Conservation (phyloP, 1,140 invertebrate species). For the Plodia interpunctella region DNA sequence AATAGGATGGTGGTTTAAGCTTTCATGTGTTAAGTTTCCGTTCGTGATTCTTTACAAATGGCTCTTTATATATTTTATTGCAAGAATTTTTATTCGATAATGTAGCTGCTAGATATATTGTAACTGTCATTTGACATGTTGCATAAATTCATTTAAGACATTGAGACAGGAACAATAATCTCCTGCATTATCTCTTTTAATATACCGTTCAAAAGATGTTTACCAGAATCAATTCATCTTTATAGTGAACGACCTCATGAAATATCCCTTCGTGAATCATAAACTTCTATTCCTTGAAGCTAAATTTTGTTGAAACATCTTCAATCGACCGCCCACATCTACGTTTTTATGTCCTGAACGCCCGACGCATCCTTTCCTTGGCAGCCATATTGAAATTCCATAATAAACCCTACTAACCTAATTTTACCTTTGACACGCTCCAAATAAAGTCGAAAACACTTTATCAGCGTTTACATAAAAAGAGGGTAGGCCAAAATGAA, state of each 20-base stretch:
- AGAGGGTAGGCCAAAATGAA: constrained; percentile 8
- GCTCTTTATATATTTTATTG: no score
- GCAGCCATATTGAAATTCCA: constrained; percentile 12
- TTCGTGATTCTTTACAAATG: no score
- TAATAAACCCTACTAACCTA: not conserved
- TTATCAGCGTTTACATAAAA: constrained; percentile 5
- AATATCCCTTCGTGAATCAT: not conserved
- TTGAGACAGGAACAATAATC: no score
- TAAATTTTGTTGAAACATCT: constrained; percentile 13
- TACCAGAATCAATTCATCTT: no score
- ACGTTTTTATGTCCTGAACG: constrained; percentile 9
- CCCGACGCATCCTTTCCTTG: constrained; percentile 10
- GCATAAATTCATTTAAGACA: no score
- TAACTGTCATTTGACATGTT: no score
- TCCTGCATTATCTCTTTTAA: no score
- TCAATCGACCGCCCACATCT: constrained; percentile 11
- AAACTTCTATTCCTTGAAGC: not conserved
- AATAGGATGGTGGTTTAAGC: no score
- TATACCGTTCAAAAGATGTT: no score
- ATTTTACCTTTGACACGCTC: not conserved
- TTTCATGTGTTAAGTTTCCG: no score
- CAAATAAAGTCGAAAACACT: constrained; percentile 10
- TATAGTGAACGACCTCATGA: not conserved
- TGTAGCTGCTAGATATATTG: no score
- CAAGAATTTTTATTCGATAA: no score